phyloP scores from a whole-genome alignment of 2,888 invertebrate species.

The Brachyptera putata region DNA sequence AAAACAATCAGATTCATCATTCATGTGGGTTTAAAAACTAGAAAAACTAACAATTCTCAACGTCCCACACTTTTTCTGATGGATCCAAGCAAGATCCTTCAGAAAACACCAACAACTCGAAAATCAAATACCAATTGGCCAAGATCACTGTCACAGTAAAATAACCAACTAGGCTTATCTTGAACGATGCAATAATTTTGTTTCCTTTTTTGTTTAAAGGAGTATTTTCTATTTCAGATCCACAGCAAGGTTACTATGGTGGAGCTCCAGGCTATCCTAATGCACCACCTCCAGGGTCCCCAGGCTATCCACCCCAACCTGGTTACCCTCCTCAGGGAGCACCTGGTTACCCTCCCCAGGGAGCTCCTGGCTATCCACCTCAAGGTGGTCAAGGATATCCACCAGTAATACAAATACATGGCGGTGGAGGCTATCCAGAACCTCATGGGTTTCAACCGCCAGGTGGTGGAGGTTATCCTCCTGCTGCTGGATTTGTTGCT shows the following conservation, averaged over 20 bases:
- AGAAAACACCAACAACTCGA: no score
- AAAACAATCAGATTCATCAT: no score
- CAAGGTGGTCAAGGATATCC: slow-evolving; percentile 5
- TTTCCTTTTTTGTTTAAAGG: no score
- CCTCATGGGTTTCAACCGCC: neutral
- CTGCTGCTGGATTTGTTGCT: neutral
- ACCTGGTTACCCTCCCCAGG: slow-evolving; percentile 6
- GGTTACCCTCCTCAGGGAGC: neutral
- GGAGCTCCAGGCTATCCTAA: no score
- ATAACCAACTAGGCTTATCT: no score
- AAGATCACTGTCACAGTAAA: no score
- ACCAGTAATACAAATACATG: neutral
- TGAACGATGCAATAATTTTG: no score
- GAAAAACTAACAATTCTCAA: no score
- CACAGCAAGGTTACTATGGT: neutral
- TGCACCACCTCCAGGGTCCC: neutral
- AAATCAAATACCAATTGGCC: no score
- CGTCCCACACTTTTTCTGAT: no score
- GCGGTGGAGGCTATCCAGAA: slow-evolving; percentile 5
- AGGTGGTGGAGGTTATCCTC: neutral
- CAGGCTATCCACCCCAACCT: neutral
- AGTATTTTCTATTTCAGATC: neutral
- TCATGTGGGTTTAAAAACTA: no score
- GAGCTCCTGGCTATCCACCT: neutral
- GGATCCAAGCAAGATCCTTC: no score